Conservation (phyloP, 2,888 invertebrate genomes). For the Electrophaes corylata region DNA sequence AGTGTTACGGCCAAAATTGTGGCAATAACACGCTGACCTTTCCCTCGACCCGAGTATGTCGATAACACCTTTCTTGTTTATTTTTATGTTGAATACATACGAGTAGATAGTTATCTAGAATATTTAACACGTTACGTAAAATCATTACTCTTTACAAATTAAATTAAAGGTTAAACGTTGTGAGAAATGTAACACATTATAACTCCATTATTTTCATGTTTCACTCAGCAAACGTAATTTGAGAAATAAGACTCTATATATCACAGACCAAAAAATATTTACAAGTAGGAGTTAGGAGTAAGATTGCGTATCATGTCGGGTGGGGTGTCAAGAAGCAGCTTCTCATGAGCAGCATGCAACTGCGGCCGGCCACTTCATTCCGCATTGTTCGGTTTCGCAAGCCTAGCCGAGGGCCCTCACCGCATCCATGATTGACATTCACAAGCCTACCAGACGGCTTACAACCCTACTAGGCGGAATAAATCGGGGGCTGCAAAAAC, state of each 20-base stretch:
- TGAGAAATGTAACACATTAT: background rate
- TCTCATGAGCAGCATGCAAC: conserved; percentile 39
- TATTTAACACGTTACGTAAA: background rate
- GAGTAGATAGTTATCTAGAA: background rate
- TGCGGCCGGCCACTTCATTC: conserved; percentile 65
- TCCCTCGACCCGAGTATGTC: conserved; percentile 28
- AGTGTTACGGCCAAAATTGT: conserved; percentile 34
- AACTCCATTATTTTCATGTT: too few relatives aligned
- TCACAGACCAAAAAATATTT: background rate
- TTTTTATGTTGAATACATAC: conserved; percentile 20
- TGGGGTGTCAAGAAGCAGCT: conserved; percentile 22
- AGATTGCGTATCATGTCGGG: background rate
- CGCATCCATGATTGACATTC: conserved; percentile 72
- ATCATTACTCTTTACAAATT: background rate
- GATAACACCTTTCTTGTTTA: conserved; percentile 33
- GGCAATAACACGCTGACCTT: conserved; percentile 35
- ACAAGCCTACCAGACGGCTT: conserved; percentile 54
- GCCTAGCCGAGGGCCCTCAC: conserved; percentile 61
- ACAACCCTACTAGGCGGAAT: conserved; percentile 56
- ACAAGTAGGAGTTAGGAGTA: background rate
- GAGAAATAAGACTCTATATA: too few relatives aligned
- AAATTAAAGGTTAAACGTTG: background rate
- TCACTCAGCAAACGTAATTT: too few relatives aligned
- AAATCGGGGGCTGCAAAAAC: conserved; percentile 44
- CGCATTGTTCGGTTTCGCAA: conserved; percentile 74